Evolutionary conservation across 2,797 vertebrate genomes (phyloP).

Genomic region (Chiroxiphia lanceolata): DNA sequence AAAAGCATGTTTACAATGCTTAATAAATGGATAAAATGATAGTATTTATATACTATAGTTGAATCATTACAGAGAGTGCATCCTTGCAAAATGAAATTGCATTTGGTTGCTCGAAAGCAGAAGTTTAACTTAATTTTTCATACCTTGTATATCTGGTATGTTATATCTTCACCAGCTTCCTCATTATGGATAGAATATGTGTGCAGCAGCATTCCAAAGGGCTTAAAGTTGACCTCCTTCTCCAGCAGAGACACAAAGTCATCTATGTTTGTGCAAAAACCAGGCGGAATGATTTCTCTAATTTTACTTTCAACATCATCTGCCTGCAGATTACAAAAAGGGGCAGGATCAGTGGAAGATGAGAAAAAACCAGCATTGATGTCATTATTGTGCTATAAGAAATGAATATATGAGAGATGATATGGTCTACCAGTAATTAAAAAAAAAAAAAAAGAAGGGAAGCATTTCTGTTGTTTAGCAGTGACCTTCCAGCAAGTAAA

Average conservation of each 20-base stretch:
- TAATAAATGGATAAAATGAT: background rate
- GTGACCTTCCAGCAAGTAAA: background rate
- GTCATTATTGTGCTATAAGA: background rate
- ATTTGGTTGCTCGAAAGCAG: background rate
- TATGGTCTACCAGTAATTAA: background rate
- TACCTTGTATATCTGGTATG: slow-evolving; percentile 95
- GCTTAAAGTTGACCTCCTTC: slow-evolving; percentile 95
- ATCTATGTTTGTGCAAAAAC: slow-evolving; percentile 91
- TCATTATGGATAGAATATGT: slow-evolving; percentile 89
- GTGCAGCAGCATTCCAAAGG: slow-evolving; percentile 91
- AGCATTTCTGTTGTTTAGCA: background rate
- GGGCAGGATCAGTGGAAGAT: background rate
- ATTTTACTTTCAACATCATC: slow-evolving; percentile 95
- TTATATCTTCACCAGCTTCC: slow-evolving; percentile 89
- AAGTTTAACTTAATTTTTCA: background rate
- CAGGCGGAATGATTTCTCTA: slow-evolving; percentile 89
- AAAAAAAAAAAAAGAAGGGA: background rate
- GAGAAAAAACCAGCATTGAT: background rate
- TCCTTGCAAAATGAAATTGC: background rate
- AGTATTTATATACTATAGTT: background rate
- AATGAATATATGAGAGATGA: background rate
- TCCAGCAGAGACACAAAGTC: slow-evolving; percentile 94
- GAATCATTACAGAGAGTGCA: background rate
- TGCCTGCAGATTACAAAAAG: slow-evolving; percentile 75
- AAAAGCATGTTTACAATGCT: slow-evolving; percentile 19